Evolutionary conservation across 2,888 invertebrate genomes (phyloP), one percentile per base, ranked within the genome.

Genomic region (Orgyia antiqua): DNA sequence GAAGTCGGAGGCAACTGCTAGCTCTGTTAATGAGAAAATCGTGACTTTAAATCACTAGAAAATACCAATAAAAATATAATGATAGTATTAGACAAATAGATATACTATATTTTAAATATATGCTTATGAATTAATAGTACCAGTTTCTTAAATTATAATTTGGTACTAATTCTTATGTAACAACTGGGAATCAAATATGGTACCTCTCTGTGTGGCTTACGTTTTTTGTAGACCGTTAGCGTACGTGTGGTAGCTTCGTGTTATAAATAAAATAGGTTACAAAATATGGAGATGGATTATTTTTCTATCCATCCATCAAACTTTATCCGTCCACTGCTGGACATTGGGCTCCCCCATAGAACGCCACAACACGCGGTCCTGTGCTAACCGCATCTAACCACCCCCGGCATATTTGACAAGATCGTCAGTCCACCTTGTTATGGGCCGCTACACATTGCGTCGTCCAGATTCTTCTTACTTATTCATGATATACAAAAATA

Each of bases 201-300:
- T 63, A 61, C 69, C 74, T 58, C 56, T 74, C 60, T 68, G 42
- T 51, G 55, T 58, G 45, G 46, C 52, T 67, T 53, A 51, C 51
- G 46, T 73, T 74, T 74, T 71, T 73, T 74, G 68, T 58, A 52
- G 38, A 62, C 65, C 57, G 64, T 70, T 63, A 51, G 51, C 45
- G 51, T 54, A 49, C 56, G 61, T 61, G 58, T 58, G 57, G 46
- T 44, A 45, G 45, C 49, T 29, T 27, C 27, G 36, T 23, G 24
- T 35, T 40, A 20, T 38, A 36, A 36, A 37, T 36, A 31, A 41
- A 39, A 36, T 42, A 36, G 6, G 36, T 29, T 31, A 5, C 9
- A 17, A 37, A 27, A 10, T 30, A 2, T 38, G 33, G 51, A 53
- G 26, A 24, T 0, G 26, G 37, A 1, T 33, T n/a, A 7, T 17